phyloP scores from a whole-genome alignment of 2,797 vertebrate genomes.

The Chaenodraco wilsoni region DNA sequence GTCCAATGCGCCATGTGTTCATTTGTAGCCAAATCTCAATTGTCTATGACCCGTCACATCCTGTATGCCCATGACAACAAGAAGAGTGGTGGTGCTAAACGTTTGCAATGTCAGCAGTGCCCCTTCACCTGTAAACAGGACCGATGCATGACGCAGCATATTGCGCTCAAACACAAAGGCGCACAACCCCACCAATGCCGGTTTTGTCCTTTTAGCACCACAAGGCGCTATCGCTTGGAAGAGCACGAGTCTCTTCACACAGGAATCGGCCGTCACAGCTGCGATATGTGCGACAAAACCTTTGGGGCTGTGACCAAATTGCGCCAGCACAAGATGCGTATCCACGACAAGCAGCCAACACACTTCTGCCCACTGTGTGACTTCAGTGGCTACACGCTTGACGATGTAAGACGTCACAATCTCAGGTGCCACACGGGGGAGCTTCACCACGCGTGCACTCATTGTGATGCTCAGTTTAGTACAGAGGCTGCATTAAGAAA shows the following conservation, averaged over 20 bases:
- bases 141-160: constrained; percentile 87
- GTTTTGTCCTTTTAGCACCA: constrained; percentile 92
- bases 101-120: constrained; percentile 85
- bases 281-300: constrained; percentile 86
- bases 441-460: constrained; percentile 82
- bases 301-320: constrained; percentile 92
- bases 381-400: constrained; percentile 90
- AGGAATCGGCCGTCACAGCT: constrained; percentile 89
- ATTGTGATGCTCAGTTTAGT: constrained; percentile 90
- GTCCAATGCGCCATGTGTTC: constrained; percentile 85
- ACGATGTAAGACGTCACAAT: constrained; percentile 90
- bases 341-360: constrained; percentile 90
- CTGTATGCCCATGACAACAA: constrained; percentile 73
- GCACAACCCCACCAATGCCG: constrained; percentile 85
- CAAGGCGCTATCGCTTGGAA: constrained; percentile 90
- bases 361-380: constrained; percentile 93
- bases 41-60: constrained; percentile 82
- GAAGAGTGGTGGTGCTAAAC: constrained; percentile 28
- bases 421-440: constrained; percentile 91
- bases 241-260: constrained; percentile 95
- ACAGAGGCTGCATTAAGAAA: constrained; percentile 91
- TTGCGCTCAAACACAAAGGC: constrained; percentile 88
- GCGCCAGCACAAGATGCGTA: constrained; percentile 88
- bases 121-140: constrained; percentile 90
- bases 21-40: constrained; percentile 81